These are phyloP conservation scores for Cotesia typhae DNA, from an alignment of 1,140 invertebrate species.

Conservation along the genomic window DNA sequence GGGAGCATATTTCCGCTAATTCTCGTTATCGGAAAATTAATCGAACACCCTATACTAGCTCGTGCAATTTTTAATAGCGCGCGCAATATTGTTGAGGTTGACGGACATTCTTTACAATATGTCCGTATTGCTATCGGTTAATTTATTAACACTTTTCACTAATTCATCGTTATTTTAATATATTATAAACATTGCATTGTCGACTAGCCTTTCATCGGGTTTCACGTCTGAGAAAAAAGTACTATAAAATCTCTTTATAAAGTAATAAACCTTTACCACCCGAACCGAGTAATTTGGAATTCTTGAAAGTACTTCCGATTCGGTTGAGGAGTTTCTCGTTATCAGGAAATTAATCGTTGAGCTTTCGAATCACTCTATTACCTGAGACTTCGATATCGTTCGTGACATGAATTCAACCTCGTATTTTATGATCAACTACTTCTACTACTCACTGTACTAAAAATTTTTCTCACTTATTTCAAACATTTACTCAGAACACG, in stretches of 20 bases:
- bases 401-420: conserved; percentile 17
- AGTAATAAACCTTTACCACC: background rate
- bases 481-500: no score
- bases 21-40: conserved; percentile 21
- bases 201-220: no score
- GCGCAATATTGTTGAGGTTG: background rate
- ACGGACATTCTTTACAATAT: background rate
- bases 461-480: no score
- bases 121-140: background rate
- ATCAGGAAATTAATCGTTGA: conserved; percentile 27
- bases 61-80: background rate
- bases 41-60: conserved; percentile 13
- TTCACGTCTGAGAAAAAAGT: background rate
- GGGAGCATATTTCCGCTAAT: background rate
- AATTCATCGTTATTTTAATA: no score
- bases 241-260: conserved; percentile 6
- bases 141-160: no score
- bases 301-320: conserved; percentile 21
- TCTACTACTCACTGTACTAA: background rate
- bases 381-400: conserved; percentile 23
- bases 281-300: conserved; percentile 18
- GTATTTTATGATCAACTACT: background rate
- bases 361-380: conserved; percentile 28
- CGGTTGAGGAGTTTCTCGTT: conserved; percentile 18
- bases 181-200: no score